Evolutionary conservation across 2,888 invertebrate species (phyloP).

Genomic region (Celastrina argiolus): DNA sequence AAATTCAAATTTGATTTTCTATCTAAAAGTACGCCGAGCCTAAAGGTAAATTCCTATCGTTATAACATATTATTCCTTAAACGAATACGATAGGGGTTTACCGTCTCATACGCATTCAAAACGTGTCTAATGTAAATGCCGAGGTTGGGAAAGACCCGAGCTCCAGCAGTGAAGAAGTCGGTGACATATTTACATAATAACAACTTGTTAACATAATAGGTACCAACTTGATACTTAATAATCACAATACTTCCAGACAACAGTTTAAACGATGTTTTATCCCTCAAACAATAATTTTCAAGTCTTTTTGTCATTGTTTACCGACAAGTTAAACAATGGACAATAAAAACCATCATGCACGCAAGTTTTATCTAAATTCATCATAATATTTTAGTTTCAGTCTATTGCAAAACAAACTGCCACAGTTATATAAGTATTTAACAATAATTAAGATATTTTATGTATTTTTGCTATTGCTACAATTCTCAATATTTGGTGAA

Average conservation of each 20-base stretch:
- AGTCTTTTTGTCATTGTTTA: not conserved
- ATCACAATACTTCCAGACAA: not conserved
- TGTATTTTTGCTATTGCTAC: too few species aligned
- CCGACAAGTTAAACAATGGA: conserved; percentile 4
- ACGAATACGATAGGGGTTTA: not conserved
- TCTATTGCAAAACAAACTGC: not conserved
- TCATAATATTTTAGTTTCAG: too few species aligned
- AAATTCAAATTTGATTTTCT: too few species aligned
- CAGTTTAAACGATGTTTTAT: not conserved
- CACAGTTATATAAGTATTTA: not conserved
- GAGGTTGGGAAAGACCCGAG: not conserved
- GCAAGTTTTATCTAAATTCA: too few species aligned
- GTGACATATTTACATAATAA: too few species aligned
- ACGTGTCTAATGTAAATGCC: not conserved
- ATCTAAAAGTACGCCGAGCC: too few species aligned
- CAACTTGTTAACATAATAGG: too few species aligned
- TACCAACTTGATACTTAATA: not conserved
- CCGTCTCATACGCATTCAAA: not conserved
- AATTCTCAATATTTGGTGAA: too few species aligned
- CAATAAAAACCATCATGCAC: not conserved
- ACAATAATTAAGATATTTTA: not conserved
- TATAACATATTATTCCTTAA: not conserved
- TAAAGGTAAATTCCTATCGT: not conserved
- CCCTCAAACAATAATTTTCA: not conserved
- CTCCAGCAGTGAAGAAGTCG: too few species aligned